A percentile compares a stretch with the other conserved stretches of the same genome.
Evolutionary conservation across 2,888 invertebrate species (phyloP).

Genomic region (Drosophila formosana): DNA sequence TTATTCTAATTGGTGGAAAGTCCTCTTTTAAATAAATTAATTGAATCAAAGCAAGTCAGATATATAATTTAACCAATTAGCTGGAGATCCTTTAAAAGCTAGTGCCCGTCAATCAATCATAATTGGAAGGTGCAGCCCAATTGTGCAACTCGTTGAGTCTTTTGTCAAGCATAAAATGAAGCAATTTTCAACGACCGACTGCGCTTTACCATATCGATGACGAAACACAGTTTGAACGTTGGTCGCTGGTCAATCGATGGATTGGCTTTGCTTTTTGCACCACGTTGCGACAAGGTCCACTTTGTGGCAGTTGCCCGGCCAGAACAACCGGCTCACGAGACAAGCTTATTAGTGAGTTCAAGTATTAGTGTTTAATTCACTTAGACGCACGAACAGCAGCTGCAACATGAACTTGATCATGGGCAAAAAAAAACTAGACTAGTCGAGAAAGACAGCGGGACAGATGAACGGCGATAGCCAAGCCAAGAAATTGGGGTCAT

Average conservation of each 20-base stretch:
- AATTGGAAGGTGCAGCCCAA: neutral
- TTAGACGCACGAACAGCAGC: conserved; percentile 39
- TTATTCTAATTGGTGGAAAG: no score
- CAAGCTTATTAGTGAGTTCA: conserved; percentile 35
- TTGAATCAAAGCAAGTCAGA: no score
- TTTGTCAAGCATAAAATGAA: conserved; percentile 24
- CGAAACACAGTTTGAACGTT: conserved; percentile 22
- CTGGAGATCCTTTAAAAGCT: neutral
- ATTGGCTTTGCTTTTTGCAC: conserved; percentile 9
- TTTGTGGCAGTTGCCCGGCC: conserved; percentile 42
- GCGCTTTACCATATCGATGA: conserved; percentile 11
- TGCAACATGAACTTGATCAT: conserved; percentile 74
- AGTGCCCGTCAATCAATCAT: neutral
- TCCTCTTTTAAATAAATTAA: no score
- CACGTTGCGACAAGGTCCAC: conserved; percentile 44
- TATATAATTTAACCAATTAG: neutral
- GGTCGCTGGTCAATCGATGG: neutral
- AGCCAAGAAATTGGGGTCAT: conserved; percentile 58
- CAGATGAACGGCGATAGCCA: conserved; percentile 12
- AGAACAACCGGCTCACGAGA: conserved; percentile 49
- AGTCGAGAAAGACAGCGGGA: conserved; percentile 25
- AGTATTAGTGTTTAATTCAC: conserved; percentile 20
- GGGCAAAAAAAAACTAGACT: conserved; percentile 44
- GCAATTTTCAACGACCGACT: conserved; percentile 23
- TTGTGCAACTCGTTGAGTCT: conserved; percentile 1